Base-by-base conservation (phyloP, 2,888 invertebrate genomes). In the Anorthoa munda region DNA sequence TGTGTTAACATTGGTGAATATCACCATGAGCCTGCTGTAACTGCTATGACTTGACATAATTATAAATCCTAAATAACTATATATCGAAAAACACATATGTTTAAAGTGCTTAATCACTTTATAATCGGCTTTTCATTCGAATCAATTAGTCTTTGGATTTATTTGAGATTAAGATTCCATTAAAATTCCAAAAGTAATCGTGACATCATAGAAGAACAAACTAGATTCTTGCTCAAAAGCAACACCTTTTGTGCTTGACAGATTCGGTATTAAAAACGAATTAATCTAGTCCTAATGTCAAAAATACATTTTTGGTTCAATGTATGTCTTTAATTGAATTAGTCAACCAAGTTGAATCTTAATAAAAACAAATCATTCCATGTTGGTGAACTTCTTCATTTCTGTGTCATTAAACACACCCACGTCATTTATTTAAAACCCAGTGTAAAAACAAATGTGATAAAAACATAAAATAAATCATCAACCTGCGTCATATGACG, bases 91-190 rank as follows among this genome's bases (percentile, higher is more conserved):
- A 31, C 5, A 1, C 15, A 17, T 31, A 18, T 7, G 15, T 21
- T 3, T 21, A 12, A 2, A 13, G 21, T 21, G 1, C 23, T 48
- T 78, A 21, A 78, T 64, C 15, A 26, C 39, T 50, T 68, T 68
- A 75, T 69, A 55, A 78, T 75, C 13, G 31, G 2, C 5, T 4
- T 23, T 21, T 26, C 15, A 68, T 69, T 77, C 21, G 4, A 61
- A 17, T 56, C n/a, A 46, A 77, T 72, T 39, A 21, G 21, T 46
- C 1, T 0, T 26, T 21, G 12, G 23, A 80, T 64, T 55, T 26
- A 26, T 39, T 51, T 21, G 13, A 21, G 17, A 79, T 63, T 58
- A 21, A 18, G 1, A 17, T 65, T 21, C 7, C n/a, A 56, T 55
- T 55, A 45, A 48, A 45, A 50, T 66, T 51, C 58, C 15, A 46